Base-by-base conservation (phyloP, 1,140 invertebrate species). In the Caenorhabditis brenneri region DNA sequence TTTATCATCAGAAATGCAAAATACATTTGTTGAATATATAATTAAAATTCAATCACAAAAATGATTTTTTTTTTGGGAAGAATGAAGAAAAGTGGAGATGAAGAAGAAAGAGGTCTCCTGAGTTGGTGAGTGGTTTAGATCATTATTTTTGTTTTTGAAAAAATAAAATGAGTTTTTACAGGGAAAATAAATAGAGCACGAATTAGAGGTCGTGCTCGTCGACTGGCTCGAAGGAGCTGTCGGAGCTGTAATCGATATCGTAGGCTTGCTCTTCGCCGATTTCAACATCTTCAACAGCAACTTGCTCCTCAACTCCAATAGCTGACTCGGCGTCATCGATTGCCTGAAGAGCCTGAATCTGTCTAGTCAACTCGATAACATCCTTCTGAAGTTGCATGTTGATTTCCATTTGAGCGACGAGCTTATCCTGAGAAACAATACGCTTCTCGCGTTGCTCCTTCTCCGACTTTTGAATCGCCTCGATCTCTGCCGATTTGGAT, bases 21-120 rank as follows among this genome's bases (percentile, higher is more conserved):
- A n/a, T 65, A 65, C 29, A 65, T 65, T 65, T 16, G 12, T 65
- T 33, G 58, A 65, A 65, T 65, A 15, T 65, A 19, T n/a, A n/a
- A n/a, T n/a, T n/a, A n/a, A n/a, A n/a, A n/a, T n/a, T n/a, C n/a
- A n/a, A n/a, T n/a, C n/a, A n/a, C n/a, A n/a, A n/a, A n/a, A n/a
- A n/a, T n/a, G n/a, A n/a, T n/a, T n/a, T n/a, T n/a, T n/a, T n/a
- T n/a, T n/a, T n/a, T n/a, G n/a, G n/a, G n/a, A n/a, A n/a, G n/a
- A n/a, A n/a, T n/a, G n/a, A n/a, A n/a, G n/a, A n/a, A n/a, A n/a
- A n/a, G n/a, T n/a, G n/a, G n/a, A n/a, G n/a, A n/a, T n/a, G n/a
- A n/a, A n/a, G n/a, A n/a, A n/a, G n/a, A n/a, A n/a, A n/a, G n/a
- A n/a, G n/a, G n/a, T n/a, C n/a, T n/a, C n/a, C n/a, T n/a, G n/a